phyloP scores from a whole-genome alignment of 2,888 invertebrate species.

The Xestia rhomboidea region DNA sequence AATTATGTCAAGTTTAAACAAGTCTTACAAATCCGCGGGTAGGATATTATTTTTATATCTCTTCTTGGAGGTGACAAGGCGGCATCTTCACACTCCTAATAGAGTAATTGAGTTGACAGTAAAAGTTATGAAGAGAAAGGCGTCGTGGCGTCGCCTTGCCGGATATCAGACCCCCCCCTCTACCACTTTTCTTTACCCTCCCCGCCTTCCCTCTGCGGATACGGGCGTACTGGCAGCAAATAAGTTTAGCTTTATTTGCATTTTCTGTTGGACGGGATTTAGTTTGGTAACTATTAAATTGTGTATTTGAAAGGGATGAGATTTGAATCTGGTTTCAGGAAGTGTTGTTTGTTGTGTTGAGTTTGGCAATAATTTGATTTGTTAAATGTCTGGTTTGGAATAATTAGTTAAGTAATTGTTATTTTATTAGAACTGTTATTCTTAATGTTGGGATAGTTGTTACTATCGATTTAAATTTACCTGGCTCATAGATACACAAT shows the following conservation, averaged over 20 bases:
- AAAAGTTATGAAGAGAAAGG: constrained; percentile 87
- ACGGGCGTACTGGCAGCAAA: constrained; percentile 76
- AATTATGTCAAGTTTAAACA: constrained; percentile 57
- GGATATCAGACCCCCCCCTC: constrained; percentile 80
- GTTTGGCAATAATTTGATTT: constrained; percentile 29
- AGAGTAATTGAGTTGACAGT: constrained; percentile 87
- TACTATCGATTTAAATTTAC: background rate
- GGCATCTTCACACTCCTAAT: constrained; percentile 75
- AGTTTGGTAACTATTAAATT: constrained; percentile 60
- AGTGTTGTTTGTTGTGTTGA: constrained; percentile 25
- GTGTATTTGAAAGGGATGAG: constrained; percentile 36
- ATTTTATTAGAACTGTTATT: constrained; percentile 2
- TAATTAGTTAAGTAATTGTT: background rate
- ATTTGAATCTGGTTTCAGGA: constrained; percentile 31
- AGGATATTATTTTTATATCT: constrained; percentile 67
- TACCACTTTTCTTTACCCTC: constrained; percentile 77
- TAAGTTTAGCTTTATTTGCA: constrained; percentile 63
- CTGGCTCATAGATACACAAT: background rate
- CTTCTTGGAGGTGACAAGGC: constrained; percentile 61
- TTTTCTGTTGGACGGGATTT: constrained; percentile 58
- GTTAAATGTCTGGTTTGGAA: background rate
- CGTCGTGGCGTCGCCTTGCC: constrained; percentile 85
- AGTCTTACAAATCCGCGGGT: constrained; percentile 48
- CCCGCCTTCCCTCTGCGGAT: constrained; percentile 77
- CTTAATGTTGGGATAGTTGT: background rate